A percentile compares a stretch with the other conserved stretches of the same genome.
Evolutionary conservation across 2,797 vertebrate species (phyloP).

Genomic region (Saguinus oedipus): DNA sequence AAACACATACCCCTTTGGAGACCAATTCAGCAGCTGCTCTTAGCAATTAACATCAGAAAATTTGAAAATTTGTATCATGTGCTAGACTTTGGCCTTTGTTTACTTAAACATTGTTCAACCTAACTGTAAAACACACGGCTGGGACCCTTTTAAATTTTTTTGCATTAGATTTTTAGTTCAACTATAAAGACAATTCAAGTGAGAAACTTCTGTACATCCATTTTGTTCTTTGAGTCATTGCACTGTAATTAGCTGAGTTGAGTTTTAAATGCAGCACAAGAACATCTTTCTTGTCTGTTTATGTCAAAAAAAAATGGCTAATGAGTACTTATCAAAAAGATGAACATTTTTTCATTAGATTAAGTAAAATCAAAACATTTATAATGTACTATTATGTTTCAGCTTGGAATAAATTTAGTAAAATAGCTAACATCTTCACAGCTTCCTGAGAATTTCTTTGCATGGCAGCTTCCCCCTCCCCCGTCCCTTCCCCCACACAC

Average conservation of each 20-base stretch:
- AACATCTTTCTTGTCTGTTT: constrained; percentile 84
- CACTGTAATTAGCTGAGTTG: constrained; percentile 83
- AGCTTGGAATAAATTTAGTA: constrained; percentile 77
- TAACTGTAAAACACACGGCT: constrained; percentile 64
- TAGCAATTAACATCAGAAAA: constrained; percentile 8
- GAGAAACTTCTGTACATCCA: constrained; percentile 75
- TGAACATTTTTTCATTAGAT: constrained; percentile 82
- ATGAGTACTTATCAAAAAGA: constrained; percentile 85
- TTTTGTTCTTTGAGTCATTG: constrained; percentile 82
- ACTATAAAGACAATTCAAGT: constrained; percentile 69
- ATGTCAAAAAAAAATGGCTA: constrained; percentile 84
- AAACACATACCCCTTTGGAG: neutral
- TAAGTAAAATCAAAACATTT: constrained; percentile 81
- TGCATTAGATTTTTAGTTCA: constrained; percentile 65
- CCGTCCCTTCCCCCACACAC: neutral
- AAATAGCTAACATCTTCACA: constrained; percentile 76
- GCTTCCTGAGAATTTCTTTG: constrained; percentile 63
- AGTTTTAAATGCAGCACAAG: constrained; percentile 77
- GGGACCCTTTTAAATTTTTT: constrained; percentile 65
- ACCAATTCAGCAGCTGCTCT: neutral
- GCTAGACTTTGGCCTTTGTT: constrained; percentile 63
- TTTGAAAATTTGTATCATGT: neutral
- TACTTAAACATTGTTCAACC: constrained; percentile 56
- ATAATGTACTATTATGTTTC: constrained; percentile 75
- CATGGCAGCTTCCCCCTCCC: neutral